A percentile compares a stretch with the other conserved stretches of the same genome.
Conservation (phyloP, 2,113 vertebrate species). For the Lucifuga dentata region DNA sequence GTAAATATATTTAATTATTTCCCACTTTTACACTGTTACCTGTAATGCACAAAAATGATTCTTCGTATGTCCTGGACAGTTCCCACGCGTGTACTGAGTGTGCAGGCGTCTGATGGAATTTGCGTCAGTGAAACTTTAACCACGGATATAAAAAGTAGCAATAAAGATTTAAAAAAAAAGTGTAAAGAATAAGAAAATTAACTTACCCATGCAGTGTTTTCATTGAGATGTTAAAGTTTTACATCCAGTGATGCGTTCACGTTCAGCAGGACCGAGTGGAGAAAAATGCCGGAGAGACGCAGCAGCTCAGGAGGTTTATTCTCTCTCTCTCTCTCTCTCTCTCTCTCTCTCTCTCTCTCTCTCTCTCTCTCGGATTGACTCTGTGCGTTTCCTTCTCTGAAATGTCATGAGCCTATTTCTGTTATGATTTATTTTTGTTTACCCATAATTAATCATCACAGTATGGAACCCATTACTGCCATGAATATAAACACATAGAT, state of each 20-base stretch:
- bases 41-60: no score
- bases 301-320: constrained; percentile 23
- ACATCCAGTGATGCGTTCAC: neutral
- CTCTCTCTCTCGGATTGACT: neutral
- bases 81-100: neutral
- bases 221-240: neutral
- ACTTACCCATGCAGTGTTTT: constrained; percentile 46
- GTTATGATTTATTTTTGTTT: neutral
- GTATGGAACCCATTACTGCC: neutral
- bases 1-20: no score
- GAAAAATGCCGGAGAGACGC: constrained; percentile 24
- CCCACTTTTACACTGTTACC: no score
- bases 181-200: neutral
- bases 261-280: neutral
- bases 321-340: constrained; percentile 8
- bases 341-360: constrained; percentile 3
- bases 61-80: no score
- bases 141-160: neutral
- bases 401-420: constrained; percentile 29
- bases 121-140: neutral
- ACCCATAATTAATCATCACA: neutral
- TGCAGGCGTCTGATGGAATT: neutral
- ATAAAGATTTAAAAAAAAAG: neutral
- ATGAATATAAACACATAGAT: no score
- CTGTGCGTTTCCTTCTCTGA: constrained; percentile 55